Evolutionary conservation across 2,888 invertebrate genomes (phyloP), one percentile per base, ranked within the genome.

Genomic region (Euplagia quadripunctaria): DNA sequence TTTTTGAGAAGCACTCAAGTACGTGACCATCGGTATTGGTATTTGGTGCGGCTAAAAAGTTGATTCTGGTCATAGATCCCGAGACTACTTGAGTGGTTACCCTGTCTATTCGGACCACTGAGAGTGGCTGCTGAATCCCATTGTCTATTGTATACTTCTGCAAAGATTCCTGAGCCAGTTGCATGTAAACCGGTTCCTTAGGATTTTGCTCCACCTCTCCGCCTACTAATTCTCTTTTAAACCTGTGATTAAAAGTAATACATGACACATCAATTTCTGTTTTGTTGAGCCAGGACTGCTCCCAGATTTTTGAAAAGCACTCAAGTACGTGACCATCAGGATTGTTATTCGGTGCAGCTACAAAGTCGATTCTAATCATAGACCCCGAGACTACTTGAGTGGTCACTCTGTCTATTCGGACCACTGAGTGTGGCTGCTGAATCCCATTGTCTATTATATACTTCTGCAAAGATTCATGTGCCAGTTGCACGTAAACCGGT

Each of bases 281-380:
- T 55, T 77, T 0, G 11, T 92, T 88, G 14, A 94, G 51, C 96
- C 96, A 96, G 6, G 93, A 92, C 75, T 90, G 61, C 20, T 64
- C 64, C 64, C 14, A 64, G 64, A 64, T 64, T 43, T 69, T 31
- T 0, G 61, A 52, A 9, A 42, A 4, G 52, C 67, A 67, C 8
- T 41, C 9, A 11, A 1, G 16, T 42, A 16, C 20, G 43, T 1
- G 12, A 14, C 8, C 43, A 12, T 11, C 14, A 3, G 31, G 0
- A 31, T 31, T 31, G 31, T 31, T 31, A 6, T 96, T 95, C 9
- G 94, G 91, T 14, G 96, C 95, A 1, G 97, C 87, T 81, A 94
- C 94, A 41, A 96, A 96, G 81, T 94, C 92, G 41, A 97, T 95
- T 84, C 90, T 96, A 31, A 96, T 96, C 66, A 94, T 76, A 4